Conservation (phyloP, 2,113 vertebrate genomes). For the Hyla sarda region DNA sequence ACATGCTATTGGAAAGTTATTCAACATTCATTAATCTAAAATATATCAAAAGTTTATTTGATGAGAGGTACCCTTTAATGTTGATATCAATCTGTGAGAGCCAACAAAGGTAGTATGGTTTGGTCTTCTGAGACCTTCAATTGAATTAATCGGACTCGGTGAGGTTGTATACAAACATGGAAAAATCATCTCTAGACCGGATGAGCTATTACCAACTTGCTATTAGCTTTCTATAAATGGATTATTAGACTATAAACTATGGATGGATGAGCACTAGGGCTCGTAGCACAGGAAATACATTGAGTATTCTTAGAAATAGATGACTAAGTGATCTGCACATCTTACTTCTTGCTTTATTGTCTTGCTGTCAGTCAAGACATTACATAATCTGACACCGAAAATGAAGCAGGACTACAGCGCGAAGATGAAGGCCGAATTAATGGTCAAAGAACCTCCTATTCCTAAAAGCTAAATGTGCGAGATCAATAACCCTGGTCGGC, state of each 20-base stretch:
- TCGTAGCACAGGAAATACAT: not conserved
- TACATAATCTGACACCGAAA: not conserved
- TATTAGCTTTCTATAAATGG: constrained; percentile 6
- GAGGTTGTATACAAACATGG: not conserved
- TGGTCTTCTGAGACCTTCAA: too few relatives aligned
- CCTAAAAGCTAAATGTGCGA: not conserved
- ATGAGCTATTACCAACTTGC: not conserved
- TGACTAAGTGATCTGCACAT: not conserved
- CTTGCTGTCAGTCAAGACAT: not conserved
- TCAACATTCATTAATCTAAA: too few relatives aligned
- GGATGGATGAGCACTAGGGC: not conserved
- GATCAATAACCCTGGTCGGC: constrained; percentile 2
- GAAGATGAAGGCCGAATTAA: not conserved
- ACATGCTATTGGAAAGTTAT: too few relatives aligned
- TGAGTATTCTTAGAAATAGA: constrained; percentile 16
- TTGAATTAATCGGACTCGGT: too few relatives aligned
- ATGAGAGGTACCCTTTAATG: too few relatives aligned
- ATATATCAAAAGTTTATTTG: too few relatives aligned
- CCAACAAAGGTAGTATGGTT: too few relatives aligned
- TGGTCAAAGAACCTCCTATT: not conserved
- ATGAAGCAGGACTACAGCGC: not conserved
- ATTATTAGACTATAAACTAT: not conserved
- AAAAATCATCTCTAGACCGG: not conserved
- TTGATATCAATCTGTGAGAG: too few relatives aligned
- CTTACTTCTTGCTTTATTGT: not conserved